Evolutionary conservation across 2,797 vertebrate genomes (phyloP), one percentile per base, ranked within the genome.

Genomic region (Tolypeutes matacus): DNA sequence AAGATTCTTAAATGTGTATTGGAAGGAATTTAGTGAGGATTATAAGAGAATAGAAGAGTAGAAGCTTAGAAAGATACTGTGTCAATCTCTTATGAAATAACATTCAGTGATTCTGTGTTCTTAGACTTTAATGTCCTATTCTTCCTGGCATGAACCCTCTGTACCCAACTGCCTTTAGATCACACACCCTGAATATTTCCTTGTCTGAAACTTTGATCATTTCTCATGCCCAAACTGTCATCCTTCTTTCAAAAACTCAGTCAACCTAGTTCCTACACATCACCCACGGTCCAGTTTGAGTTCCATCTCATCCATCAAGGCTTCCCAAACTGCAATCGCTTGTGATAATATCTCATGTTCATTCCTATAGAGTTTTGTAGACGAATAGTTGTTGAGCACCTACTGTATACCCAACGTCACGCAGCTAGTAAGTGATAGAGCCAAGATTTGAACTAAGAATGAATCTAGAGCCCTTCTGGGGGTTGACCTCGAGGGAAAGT

Each of bases 1-100:
- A 97, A 97, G 94, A 96, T 97, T 85, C 95, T 70, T 89, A 62
- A 70, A 25, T 62, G 20, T 89, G 3, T 58, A 39, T 89, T 86
- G 86, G 82, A 77, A 93, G 86, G 60, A 73, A 77, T 94, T 81
- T 64, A 91, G 34, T 31, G 23, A 76, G 46, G 11, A 65, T 2
- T 82, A 0, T 69, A 34, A 89, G 53, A 53, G 56, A 58, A 12
- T 46, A 5, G 51, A 89, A 86, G 31, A 49, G 29, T 3, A 58
- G 36, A 77, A 75, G 18, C 31, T 77, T 91, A 27, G 31, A 56
- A 96, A 90, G 72, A 70, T 5, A 69, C 8, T 7, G 6, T 92
- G 29, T 64, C 36, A 42, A 15, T 82, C 31, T 91, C 90, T 70
- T 20, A 31, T 75, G 39, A 85, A 76, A 90, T 72, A 62, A 8